These are phyloP conservation scores for Mastacembelus armatus DNA, from an alignment of 2,797 vertebrate species.

Conservation along the genomic window DNA sequence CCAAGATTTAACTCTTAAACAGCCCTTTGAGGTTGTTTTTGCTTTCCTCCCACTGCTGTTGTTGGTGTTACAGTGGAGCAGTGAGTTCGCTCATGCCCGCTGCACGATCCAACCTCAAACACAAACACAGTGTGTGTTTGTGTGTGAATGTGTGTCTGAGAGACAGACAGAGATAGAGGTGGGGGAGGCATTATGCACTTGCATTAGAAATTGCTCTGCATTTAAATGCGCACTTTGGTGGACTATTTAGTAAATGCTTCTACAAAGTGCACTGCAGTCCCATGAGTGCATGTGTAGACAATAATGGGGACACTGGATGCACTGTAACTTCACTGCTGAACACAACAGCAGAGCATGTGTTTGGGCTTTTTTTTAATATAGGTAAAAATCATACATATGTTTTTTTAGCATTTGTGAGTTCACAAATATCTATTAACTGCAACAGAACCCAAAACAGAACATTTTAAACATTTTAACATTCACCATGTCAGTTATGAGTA, in stretches of 20 bases:
- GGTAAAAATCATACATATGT: background rate
- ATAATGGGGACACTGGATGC: background rate
- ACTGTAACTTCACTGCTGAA: background rate
- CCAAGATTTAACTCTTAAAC: background rate
- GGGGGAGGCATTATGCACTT: constrained; percentile 45
- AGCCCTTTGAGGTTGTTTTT: background rate
- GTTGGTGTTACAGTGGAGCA: constrained; percentile 22
- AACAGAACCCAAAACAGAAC: background rate
- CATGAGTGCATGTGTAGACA: constrained; percentile 17
- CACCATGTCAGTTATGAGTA: background rate
- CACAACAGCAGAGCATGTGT: background rate
- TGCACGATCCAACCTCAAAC: constrained; percentile 22
- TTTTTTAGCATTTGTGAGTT: background rate
- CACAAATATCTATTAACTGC: too few species aligned
- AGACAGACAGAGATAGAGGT: constrained; percentile 19
- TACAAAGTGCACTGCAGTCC: constrained; percentile 25
- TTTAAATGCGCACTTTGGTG: constrained; percentile 49
- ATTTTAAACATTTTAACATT: background rate
- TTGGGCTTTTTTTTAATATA: background rate
- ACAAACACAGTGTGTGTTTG: constrained; percentile 7
- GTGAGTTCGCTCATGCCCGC: constrained; percentile 6
- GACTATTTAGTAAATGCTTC: constrained; percentile 52
- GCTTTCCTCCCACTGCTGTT: constrained; percentile 27
- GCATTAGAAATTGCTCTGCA: constrained; percentile 55
- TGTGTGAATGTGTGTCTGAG: constrained; percentile 15